Percentiles rank a stretch among this genome's conserved stretches.
These are phyloP conservation scores for Lithophane leautieri DNA, from an alignment of 2,888 invertebrate genomes.

Conservation along the genomic window DNA sequence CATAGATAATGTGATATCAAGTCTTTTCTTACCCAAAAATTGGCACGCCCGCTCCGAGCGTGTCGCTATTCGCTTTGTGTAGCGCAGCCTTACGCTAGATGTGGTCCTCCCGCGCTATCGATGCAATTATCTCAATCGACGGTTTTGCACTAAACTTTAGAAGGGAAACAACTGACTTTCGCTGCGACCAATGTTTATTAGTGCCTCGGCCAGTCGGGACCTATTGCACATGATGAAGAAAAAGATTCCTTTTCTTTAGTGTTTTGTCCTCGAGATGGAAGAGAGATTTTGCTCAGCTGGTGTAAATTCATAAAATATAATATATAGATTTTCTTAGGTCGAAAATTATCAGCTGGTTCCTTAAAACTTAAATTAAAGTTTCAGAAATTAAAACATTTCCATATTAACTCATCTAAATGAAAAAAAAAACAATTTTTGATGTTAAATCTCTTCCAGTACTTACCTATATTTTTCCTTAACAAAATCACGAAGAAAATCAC, in stretches of 20 bases:
- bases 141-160: constrained; percentile 24
- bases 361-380: neutral
- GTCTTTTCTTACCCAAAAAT: neutral
- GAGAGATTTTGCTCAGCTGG: neutral
- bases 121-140: constrained; percentile 47
- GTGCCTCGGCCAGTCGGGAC: neutral
- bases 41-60: too few species aligned
- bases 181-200: constrained; percentile 16
- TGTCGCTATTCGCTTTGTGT: neutral
- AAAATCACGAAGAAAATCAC: neutral
- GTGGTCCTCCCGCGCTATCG: constrained; percentile 20
- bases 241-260: neutral
- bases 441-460: neutral
- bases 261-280: neutral
- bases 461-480: neutral
- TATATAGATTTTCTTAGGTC: neutral
- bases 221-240: constrained; percentile 11
- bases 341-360: neutral
- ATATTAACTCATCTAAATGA: neutral
- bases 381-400: neutral
- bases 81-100: neutral
- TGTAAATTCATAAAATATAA: neutral
- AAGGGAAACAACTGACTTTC: constrained; percentile 21
- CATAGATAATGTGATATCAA: neutral
- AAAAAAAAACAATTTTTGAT: neutral